phyloP scores from a whole-genome alignment of 2,888 invertebrate genomes.

The Sesia apiformis region DNA sequence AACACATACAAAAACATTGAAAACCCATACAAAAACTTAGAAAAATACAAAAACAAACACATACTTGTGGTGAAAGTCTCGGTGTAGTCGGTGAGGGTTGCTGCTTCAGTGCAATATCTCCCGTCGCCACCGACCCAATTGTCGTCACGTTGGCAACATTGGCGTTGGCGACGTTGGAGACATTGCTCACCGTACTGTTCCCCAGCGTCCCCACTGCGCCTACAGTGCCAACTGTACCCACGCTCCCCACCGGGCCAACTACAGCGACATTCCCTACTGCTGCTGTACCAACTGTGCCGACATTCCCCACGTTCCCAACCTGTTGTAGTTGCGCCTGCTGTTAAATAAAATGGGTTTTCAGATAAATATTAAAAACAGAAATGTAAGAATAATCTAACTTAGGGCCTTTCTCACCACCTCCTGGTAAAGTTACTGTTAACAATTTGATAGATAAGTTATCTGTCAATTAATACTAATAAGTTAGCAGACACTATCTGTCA shows the following conservation, averaged over 20 bases:
- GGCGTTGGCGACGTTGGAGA: conserved; percentile 16
- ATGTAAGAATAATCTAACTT: not conserved
- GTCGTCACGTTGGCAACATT: conserved; percentile 5
- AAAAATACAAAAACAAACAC: not conserved
- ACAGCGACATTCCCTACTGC: conserved; percentile 21
- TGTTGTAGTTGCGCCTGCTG: conserved; percentile 82
- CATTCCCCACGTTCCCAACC: conserved; percentile 40
- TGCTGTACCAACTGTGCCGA: conserved; percentile 23
- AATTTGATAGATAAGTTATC: no score
- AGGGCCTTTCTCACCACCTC: not conserved
- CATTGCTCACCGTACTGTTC: conserved; percentile 17
- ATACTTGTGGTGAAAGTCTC: conserved; percentile 57
- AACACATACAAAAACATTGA: no score
- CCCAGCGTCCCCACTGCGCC: conserved; percentile 25
- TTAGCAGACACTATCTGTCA: no score
- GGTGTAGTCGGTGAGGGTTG: conserved; percentile 61
- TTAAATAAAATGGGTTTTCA: not conserved
- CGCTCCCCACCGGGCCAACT: conserved; percentile 16
- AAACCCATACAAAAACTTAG: no score
- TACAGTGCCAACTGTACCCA: conserved; percentile 24
- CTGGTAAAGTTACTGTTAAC: no score
- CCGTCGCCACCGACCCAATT: conserved; percentile 10
- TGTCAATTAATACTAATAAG: no score
- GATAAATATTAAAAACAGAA: not conserved
- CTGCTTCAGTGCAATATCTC: conserved; percentile 55